A percentile compares a stretch with the other conserved stretches of the same genome.
Conservation (phyloP, 2,113 vertebrate species). For the Nibea coibor region DNA sequence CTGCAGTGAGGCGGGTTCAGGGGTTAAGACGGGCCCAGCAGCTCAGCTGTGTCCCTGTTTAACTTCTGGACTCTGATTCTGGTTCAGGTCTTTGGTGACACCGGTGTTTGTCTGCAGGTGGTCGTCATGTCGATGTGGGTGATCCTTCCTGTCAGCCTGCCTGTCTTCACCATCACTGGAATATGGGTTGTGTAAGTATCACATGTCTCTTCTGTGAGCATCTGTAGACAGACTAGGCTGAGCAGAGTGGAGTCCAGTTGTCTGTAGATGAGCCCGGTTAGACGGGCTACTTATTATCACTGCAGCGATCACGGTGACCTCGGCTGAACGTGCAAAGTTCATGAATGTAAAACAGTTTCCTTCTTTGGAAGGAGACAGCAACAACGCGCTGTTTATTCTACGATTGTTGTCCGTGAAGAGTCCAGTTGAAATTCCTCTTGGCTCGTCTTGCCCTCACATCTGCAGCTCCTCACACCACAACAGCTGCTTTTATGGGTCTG, state of each 20-base stretch:
- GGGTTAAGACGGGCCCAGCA: background rate
- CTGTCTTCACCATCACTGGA: conserved; percentile 88
- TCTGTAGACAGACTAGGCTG: background rate
- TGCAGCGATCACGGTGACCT: background rate
- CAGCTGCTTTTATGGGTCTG: background rate
- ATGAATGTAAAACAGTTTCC: background rate
- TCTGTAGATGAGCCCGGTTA: background rate
- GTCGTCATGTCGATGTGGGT: conserved; percentile 85
- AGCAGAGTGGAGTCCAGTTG: background rate
- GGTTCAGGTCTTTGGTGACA: background rate
- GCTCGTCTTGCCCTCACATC: conserved; percentile 10
- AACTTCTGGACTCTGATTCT: background rate
- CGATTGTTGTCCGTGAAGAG: background rate
- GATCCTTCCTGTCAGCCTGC: conserved; percentile 86
- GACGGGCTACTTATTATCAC: background rate
- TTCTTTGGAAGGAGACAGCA: conserved; percentile 14
- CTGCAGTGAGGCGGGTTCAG: background rate
- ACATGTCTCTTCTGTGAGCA: background rate
- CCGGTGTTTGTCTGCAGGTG: conserved; percentile 9
- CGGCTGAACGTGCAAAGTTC: background rate
- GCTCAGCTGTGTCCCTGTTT: background rate
- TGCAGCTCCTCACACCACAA: background rate
- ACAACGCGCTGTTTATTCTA: background rate
- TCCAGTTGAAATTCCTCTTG: conserved; percentile 12
- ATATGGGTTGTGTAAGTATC: conserved; percentile 90